phyloP scores from a whole-genome alignment of 2,888 invertebrate species.

The Abrostola tripartita region DNA sequence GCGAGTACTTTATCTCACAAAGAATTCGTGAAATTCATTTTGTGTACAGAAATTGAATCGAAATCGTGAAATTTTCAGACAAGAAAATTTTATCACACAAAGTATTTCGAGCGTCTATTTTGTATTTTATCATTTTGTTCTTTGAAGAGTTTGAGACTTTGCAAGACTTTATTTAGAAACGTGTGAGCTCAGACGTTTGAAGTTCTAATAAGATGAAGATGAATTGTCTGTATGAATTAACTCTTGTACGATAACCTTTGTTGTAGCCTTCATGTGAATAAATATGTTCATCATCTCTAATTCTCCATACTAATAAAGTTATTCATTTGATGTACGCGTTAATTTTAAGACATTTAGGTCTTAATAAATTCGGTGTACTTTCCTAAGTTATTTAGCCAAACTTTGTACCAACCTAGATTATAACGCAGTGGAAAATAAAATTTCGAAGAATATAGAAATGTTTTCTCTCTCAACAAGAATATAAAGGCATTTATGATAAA shows the following conservation, averaged over 20 bases:
- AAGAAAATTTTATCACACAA: constrained; percentile 35
- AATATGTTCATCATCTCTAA: neutral
- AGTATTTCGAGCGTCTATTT: constrained; percentile 41
- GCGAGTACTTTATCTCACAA: constrained; percentile 35
- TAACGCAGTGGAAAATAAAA: too few relatives aligned
- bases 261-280: neutral
- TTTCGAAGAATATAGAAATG: too few relatives aligned
- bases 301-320: neutral
- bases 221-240: constrained; percentile 33
- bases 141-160: constrained; percentile 40
- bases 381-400: too few relatives aligned
- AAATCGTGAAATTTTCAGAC: constrained; percentile 38
- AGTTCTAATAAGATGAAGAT: constrained; percentile 31
- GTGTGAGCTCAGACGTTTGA: constrained; percentile 26
- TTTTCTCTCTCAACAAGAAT: too few relatives aligned
- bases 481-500: too few relatives aligned
- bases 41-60: constrained; percentile 48
- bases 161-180: constrained; percentile 25
- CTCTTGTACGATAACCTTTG: neutral
- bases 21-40: constrained; percentile 41
- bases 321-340: neutral
- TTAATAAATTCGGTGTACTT: too few relatives aligned
- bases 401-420: too few relatives aligned
- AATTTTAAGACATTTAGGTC: too few relatives aligned
- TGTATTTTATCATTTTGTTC: constrained; percentile 45